phyloP scores from a whole-genome alignment of 1,140 invertebrate genomes.

The Leptinotarsa defecta region DNA sequence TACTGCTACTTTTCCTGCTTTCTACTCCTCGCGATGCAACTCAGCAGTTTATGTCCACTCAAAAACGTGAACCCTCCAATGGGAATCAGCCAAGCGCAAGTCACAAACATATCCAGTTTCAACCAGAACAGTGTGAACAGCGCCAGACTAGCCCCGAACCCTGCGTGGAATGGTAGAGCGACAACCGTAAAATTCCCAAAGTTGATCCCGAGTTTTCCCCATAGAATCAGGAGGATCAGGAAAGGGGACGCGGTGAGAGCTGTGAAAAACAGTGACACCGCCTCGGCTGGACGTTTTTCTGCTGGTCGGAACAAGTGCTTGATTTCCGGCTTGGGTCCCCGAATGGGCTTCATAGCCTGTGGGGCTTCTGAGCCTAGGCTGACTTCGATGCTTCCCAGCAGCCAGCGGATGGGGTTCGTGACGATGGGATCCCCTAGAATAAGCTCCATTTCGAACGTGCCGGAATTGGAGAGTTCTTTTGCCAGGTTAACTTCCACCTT shows the following conservation, averaged over 20 bases:
- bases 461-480: conserved; percentile 82
- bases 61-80: conserved; percentile 87
- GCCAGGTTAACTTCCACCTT: conserved; percentile 82
- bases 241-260: conserved; percentile 81
- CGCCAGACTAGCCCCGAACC: conserved; percentile 79
- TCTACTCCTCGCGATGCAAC: conserved; percentile 64
- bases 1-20: conserved; percentile 44
- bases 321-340: conserved; percentile 81
- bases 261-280: conserved; percentile 91
- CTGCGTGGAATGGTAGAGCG: conserved; percentile 85
- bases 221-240: conserved; percentile 82
- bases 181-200: conserved; percentile 81
- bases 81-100: conserved; percentile 85
- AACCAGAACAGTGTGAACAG: conserved; percentile 92
- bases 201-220: conserved; percentile 89
- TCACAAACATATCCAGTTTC: conserved; percentile 93
- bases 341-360: conserved; percentile 52
- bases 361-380: conserved; percentile 65
- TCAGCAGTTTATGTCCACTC: conserved; percentile 87
- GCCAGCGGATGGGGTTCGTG: conserved; percentile 88
- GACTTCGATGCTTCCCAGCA: conserved; percentile 75
- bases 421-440: conserved; percentile 90
- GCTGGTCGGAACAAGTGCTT: conserved; percentile 91
- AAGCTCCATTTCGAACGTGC: conserved; percentile 80
- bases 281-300: conserved; percentile 84